Percentiles rank a stretch among this genome's conserved stretches.
Evolutionary conservation across 2,797 vertebrate species (phyloP).

Genomic region (Chaunax sp.): DNA sequence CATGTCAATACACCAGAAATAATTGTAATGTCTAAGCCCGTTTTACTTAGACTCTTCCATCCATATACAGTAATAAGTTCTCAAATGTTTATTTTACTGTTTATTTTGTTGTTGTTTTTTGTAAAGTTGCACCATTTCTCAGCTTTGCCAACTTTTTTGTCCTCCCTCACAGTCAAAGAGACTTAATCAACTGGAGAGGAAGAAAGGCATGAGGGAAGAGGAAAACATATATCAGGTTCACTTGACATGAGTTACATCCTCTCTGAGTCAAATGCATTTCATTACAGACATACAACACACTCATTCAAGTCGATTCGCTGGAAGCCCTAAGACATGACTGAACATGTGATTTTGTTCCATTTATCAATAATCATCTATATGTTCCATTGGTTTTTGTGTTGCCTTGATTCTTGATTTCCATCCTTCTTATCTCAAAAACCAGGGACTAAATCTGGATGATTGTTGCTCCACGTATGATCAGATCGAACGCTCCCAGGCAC

Average conservation of each 20-base stretch:
- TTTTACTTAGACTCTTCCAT: not conserved
- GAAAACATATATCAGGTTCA: slow-evolving; percentile 87
- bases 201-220: slow-evolving; percentile 70
- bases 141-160: slow-evolving; percentile 30
- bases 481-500: slow-evolving; percentile 82
- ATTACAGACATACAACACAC: not conserved
- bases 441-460: slow-evolving; percentile 91
- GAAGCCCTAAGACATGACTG: slow-evolving; percentile 3
- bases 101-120: too few relatives aligned
- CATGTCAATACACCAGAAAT: slow-evolving; percentile 15
- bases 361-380: slow-evolving; percentile 4
- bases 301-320: not conserved
- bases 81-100: not conserved
- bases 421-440: slow-evolving; percentile 13
- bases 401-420: not conserved
- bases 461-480: slow-evolving; percentile 88
- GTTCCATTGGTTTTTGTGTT: slow-evolving; percentile 17
- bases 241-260: slow-evolving; percentile 14
- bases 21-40: not conserved
- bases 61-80: too few relatives aligned
- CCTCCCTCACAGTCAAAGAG: slow-evolving; percentile 65
- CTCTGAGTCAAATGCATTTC: slow-evolving; percentile 9
- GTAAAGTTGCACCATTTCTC: slow-evolving; percentile 6
- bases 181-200: slow-evolving; percentile 63
- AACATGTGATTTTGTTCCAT: slow-evolving; percentile 10